phyloP scores from a whole-genome alignment of 1,140 invertebrate species.

The Brachionus koreanus region DNA sequence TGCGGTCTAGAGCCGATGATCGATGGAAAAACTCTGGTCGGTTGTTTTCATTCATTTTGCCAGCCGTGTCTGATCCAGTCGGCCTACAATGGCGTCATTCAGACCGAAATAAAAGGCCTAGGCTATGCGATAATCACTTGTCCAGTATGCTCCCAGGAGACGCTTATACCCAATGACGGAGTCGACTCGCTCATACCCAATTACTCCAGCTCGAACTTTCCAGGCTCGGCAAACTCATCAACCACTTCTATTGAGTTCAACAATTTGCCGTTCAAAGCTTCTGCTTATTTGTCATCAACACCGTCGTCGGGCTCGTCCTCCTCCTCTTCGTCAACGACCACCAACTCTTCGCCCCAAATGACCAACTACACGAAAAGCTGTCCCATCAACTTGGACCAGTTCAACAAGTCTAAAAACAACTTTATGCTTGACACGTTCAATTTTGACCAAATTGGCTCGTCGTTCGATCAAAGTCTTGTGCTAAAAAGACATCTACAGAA shows the following conservation, averaged over 20 bases:
- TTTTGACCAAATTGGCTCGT: not conserved
- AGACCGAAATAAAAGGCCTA: not conserved
- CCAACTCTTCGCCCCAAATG: conserved; percentile 16
- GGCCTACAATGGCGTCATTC: not conserved
- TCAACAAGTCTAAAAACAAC: not conserved
- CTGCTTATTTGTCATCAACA: not conserved
- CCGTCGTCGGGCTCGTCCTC: not conserved
- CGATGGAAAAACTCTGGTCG: conserved; percentile 8
- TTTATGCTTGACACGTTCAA: conserved; percentile 2
- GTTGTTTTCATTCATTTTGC: conserved; percentile 20
- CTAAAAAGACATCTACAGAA: not conserved
- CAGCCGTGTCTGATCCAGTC: not conserved
- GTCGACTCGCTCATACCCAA: not conserved
- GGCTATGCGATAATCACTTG: conserved; percentile 2
- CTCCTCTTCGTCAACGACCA: not conserved
- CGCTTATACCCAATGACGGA: not conserved
- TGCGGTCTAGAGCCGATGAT: conserved; percentile 14
- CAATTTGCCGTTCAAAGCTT: not conserved
- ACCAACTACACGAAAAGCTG: not conserved
- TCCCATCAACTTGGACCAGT: not conserved
- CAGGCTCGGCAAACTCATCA: not conserved
- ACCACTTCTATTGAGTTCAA: not conserved
- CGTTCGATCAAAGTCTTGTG: not conserved
- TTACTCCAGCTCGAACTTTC: not conserved
- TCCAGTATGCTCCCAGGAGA: conserved; percentile 6